Percentiles rank a stretch among this genome's conserved stretches.
These are phyloP conservation scores for Bufo gargarizans DNA, from an alignment of 2,113 vertebrate species.

Conservation along the genomic window DNA sequence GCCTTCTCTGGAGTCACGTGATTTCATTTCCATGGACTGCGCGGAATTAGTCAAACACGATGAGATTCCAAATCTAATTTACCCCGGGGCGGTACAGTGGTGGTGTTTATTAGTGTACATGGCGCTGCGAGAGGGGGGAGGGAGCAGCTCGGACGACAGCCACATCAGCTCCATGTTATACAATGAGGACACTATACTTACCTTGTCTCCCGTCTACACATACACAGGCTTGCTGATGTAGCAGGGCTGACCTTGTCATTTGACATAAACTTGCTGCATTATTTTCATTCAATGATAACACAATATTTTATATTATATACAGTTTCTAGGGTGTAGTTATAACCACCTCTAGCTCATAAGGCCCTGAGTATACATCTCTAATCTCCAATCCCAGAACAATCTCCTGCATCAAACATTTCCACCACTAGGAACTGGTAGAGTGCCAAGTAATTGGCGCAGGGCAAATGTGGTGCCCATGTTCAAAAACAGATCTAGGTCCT, in stretches of 20 bases:
- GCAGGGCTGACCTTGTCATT: neutral
- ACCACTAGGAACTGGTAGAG: too few relatives aligned
- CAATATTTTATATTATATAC: too few relatives aligned
- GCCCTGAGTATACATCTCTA: too few relatives aligned
- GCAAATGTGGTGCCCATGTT: too few relatives aligned
- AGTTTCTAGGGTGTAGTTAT: too few relatives aligned
- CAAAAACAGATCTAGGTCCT: too few relatives aligned
- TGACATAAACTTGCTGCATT: neutral
- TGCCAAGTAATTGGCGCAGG: too few relatives aligned
- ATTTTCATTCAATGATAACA: neutral
- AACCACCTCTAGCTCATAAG: too few relatives aligned
- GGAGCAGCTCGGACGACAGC: neutral
- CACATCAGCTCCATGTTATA: neutral
- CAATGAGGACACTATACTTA: too few relatives aligned
- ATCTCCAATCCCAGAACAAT: too few relatives aligned
- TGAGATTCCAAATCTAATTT: slow-evolving; percentile 19
- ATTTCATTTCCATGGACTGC: slow-evolving; percentile 9
- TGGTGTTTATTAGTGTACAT: slow-evolving; percentile 3
- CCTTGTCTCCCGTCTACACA: too few relatives aligned
- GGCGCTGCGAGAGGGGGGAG: neutral
- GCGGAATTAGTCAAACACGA: neutral
- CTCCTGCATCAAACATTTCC: too few relatives aligned
- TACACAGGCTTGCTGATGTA: neutral
- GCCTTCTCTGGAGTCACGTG: neutral
- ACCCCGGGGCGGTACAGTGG: neutral